Base-by-base conservation (phyloP, 2,888 invertebrate species). In the Hypomecis punctinalis region DNA sequence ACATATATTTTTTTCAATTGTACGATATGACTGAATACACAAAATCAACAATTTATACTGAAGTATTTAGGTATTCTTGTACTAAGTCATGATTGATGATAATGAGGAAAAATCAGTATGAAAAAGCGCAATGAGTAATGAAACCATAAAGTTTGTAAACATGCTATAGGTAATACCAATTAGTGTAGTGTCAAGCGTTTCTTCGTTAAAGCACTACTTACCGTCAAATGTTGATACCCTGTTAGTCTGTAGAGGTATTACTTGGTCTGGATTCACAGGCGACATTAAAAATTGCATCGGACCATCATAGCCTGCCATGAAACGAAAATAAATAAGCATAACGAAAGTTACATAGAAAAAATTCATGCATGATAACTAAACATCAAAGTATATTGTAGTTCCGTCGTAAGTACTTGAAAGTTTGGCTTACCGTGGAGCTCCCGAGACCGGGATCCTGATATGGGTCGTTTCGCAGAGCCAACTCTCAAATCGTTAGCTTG, bases 281-380 rank as follows among this genome's bases (percentile, higher is more conserved):
- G 95, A 95, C 94, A 97, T 96, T 78, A 96, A 95, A 87, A 96
- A 97, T 90, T 97, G 97, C 94, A 97, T 94, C 73, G 97, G 97
- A 61, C 97, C 97, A 93, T 97, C 97, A 86, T 97, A 98, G 82
- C 96, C 96, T 96, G 85, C 76, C 78, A 78, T 83, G 76, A 81
- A 84, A 81, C 70, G 76, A 79, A 77, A 80, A 83, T 65, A 83
- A 83, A 84, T 79, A 81, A 82, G 81, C 81, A 77, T 81, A 86
- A 86, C 81, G 54, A 83, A 89, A 81, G 80, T 47, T 82, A 81
- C 78, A 84, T 76, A 71, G 67, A 69, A 71, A 23, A 77, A 79
- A 83, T 72, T 63, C 79, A 83, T 83, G 81, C 84, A 83, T 68
- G 67, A 76, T 37, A 67, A 68, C 79, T 76, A 63, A 75, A 80